Evolutionary conservation across 1,140 invertebrate genomes (phyloP), one percentile per base, ranked within the genome.

Genomic region (Apocrypta bakeri): DNA sequence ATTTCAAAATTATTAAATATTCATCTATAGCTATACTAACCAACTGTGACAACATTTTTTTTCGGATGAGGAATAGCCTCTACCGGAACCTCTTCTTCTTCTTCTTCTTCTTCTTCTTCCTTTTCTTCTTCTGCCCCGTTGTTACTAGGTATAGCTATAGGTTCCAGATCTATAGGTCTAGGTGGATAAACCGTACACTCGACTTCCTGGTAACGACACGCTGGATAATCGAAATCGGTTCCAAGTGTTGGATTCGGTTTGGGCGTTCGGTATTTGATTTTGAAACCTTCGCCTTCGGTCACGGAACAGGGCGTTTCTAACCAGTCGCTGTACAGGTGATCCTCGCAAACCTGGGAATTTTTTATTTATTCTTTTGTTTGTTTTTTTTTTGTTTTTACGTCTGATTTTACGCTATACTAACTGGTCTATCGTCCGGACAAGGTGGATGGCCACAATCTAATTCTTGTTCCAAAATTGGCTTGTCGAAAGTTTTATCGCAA

Each of bases 371-470:
- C n/a, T 8, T 8, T 61, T 61, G 11, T 61, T 14, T 75, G 1
- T 0, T 75, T n/a, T 3, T 56, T 4, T 56, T 17, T 56, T n/a
- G 6, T n/a, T 14, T 9, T 37, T 3, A 3, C 0, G 12, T 63
- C 4, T 81, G 29, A n/a, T 0, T 42, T 69, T 56, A 68, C n/a
- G n/a, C n/a, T 29, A 29, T 25, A 66, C 77, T 29, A 11, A 83
- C 82, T 61, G 24, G 56, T 64, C 89, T 87, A 7, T 85, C 87
- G 68, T 88, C 87, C 0, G 86, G 72, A 64, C 88, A 90, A 1
- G 89, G 87, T 0, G 86, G 75, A 83, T 89, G 88, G 56, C 88
- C 82, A 81, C 90, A 91, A 4, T 88, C 85, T 21, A 86, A 81
- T n/a, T 88, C 85, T 76, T 89, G 87, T 72, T 88, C 82, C 27